Percentiles rank a stretch among this genome's conserved stretches.
Evolutionary conservation across 2,888 invertebrate species (phyloP).

Genomic region (Meteorus colon): DNA sequence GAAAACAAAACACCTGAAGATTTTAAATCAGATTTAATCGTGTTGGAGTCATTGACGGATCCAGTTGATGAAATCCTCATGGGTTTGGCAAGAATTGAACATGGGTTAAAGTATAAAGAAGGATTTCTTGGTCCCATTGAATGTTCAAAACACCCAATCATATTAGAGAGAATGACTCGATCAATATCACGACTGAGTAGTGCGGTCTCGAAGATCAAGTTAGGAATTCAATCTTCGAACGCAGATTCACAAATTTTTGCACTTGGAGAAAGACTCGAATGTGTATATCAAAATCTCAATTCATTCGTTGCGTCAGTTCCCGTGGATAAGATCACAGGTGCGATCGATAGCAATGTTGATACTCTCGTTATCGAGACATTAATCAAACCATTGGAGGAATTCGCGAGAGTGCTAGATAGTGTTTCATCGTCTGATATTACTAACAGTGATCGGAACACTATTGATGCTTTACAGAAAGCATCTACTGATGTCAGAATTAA

Average conservation of each 20-base stretch:
- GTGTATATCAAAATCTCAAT: conserved; percentile 50
- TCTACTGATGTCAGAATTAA: conserved; percentile 62
- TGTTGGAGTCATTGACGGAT: conserved; percentile 71
- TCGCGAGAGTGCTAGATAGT: conserved; percentile 52
- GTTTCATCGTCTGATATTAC: conserved; percentile 44
- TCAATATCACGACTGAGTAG: conserved; percentile 58
- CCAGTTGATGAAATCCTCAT: conserved; percentile 73
- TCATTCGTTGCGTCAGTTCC: conserved; percentile 49
- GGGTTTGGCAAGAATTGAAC: conserved; percentile 65
- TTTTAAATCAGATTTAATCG: conserved; percentile 60
- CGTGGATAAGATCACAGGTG: conserved; percentile 47
- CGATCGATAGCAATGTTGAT: conserved; percentile 61
- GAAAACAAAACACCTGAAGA: conserved; percentile 51
- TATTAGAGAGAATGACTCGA: conserved; percentile 62
- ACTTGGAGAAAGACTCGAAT: conserved; percentile 47
- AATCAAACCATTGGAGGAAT: conserved; percentile 63
- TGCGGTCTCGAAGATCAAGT: conserved; percentile 32
- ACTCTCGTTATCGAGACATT: conserved; percentile 67
- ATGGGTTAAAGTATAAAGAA: conserved; percentile 61
- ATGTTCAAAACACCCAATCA: conserved; percentile 60
- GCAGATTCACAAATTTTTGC: conserved; percentile 42
- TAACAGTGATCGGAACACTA: conserved; percentile 28
- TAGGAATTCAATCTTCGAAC: conserved; percentile 30
- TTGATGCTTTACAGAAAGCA: conserved; percentile 54
- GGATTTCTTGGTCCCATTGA: conserved; percentile 58